Conservation (phyloP, 2,113 vertebrate species). For the Epinephelus fuscoguttatus region DNA sequence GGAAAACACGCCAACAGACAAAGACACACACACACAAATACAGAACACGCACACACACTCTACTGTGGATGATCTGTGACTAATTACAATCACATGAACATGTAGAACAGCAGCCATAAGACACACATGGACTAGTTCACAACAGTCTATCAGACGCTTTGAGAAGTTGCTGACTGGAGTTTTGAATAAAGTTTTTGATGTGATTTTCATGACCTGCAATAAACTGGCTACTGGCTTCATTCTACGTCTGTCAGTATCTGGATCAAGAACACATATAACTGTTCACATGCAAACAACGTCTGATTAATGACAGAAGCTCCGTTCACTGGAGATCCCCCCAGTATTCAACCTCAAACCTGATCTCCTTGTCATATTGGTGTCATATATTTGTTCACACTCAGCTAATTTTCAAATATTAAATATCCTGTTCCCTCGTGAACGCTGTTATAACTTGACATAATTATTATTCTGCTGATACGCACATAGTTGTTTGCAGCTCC, state of each 20-base stretch:
- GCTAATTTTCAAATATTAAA: not conserved
- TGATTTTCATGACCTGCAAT: not conserved
- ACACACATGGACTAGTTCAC: not conserved
- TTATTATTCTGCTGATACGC: no score
- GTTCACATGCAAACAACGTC: not conserved
- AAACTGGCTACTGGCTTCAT: not conserved
- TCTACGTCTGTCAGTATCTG: not conserved
- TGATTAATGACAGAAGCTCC: not conserved
- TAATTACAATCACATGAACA: conserved; percentile 35
- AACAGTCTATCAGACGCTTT: conserved; percentile 13
- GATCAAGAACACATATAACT: not conserved
- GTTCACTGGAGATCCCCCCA: not conserved
- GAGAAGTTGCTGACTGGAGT: conserved; percentile 18
- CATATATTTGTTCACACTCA: not conserved
- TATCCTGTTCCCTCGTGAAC: not conserved
- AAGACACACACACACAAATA: not conserved
- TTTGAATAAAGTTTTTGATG: not conserved
- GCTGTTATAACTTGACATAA: no score
- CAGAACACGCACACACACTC: not conserved
- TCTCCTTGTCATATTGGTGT: not conserved
- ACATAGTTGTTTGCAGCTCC: no score
- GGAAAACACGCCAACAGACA: not conserved
- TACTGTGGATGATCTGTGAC: conserved; percentile 8
- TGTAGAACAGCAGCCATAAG: not conserved
- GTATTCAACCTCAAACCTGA: not conserved